A percentile compares a stretch with the other conserved stretches of the same genome.
phyloP scores from a whole-genome alignment of 2,797 vertebrate genomes.

The Leptatherina wallacei region DNA sequence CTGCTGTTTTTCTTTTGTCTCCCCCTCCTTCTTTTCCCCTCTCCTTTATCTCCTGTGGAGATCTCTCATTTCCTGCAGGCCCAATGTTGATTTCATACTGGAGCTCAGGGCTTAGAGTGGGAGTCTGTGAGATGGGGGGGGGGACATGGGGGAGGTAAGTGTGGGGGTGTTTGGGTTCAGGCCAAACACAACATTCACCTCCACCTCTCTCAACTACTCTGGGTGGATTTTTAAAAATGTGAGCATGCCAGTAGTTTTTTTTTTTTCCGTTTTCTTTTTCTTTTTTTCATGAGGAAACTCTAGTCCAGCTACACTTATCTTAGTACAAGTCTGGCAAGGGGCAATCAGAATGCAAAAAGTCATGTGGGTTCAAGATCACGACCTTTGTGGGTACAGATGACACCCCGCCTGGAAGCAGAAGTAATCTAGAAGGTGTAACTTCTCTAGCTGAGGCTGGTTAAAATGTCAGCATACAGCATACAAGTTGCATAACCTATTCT shows the following conservation, averaged over 20 bases:
- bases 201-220: slow-evolving; percentile 48
- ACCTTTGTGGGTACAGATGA: slow-evolving; percentile 44
- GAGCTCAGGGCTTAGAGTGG: slow-evolving; percentile 73
- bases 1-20: slow-evolving; percentile 69
- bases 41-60: slow-evolving; percentile 77
- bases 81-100: slow-evolving; percentile 80
- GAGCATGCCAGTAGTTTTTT: slow-evolving; percentile 13
- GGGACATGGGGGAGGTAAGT: slow-evolving; percentile 40
- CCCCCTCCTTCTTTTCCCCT: slow-evolving; percentile 57
- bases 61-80: slow-evolving; percentile 83
- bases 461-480: slow-evolving; percentile 23
- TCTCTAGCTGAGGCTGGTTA: slow-evolving; percentile 13
- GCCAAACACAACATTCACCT: slow-evolving; percentile 73
- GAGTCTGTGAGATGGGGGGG: slow-evolving; percentile 65
- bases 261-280: slow-evolving; percentile 24
- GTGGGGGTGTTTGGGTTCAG: slow-evolving; percentile 64
- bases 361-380: neutral
- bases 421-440: slow-evolving; percentile 16
- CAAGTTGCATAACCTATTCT: neutral
- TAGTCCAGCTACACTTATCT: neutral
- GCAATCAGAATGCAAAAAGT: neutral
- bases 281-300: neutral
- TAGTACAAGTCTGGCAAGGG: neutral
- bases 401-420: slow-evolving; percentile 29
- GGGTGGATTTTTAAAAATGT: slow-evolving; percentile 48